Evolutionary conservation across 2,797 vertebrate genomes (phyloP).

Genomic region (Parambassis ranga): DNA sequence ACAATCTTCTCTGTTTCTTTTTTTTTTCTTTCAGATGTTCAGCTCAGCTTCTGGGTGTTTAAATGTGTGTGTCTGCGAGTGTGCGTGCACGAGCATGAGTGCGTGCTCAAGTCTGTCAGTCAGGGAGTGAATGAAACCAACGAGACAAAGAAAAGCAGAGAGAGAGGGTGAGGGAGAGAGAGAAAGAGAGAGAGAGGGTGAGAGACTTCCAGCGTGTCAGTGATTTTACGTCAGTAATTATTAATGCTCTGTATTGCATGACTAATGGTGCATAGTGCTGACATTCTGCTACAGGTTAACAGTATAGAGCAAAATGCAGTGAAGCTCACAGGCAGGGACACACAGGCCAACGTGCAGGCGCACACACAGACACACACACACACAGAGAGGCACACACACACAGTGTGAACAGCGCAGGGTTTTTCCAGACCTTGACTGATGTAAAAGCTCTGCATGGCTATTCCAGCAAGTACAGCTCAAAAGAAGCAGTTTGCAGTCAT

Average conservation of each 20-base stretch:
- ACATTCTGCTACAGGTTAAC: conserved; percentile 66
- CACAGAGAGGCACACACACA: not conserved
- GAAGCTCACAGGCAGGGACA: not conserved
- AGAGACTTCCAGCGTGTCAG: too few relatives aligned
- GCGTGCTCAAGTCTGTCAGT: conserved; percentile 18
- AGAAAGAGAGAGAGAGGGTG: not conserved
- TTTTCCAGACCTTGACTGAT: conserved; percentile 5
- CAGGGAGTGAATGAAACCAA: conserved; percentile 48
- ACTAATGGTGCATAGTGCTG: conserved; percentile 60
- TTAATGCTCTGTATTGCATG: conserved; percentile 59
- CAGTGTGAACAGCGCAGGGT: not conserved
- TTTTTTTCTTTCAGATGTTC: conserved; percentile 21
- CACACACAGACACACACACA: not conserved
- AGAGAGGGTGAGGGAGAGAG: not conserved
- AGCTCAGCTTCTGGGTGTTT: not conserved
- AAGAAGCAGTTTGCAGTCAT: not conserved
- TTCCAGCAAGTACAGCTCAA: not conserved
- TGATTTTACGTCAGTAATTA: conserved; percentile 62
- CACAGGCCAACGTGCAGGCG: not conserved
- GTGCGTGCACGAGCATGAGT: not conserved
- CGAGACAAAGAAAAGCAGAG: conserved; percentile 25
- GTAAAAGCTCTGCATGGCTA: not conserved
- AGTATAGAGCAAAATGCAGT: conserved; percentile 9
- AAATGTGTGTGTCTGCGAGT: not conserved
- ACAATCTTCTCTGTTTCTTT: conserved; percentile 13